phyloP scores from a whole-genome alignment of 1,140 invertebrate genomes.

The Andricus grossulariae region DNA sequence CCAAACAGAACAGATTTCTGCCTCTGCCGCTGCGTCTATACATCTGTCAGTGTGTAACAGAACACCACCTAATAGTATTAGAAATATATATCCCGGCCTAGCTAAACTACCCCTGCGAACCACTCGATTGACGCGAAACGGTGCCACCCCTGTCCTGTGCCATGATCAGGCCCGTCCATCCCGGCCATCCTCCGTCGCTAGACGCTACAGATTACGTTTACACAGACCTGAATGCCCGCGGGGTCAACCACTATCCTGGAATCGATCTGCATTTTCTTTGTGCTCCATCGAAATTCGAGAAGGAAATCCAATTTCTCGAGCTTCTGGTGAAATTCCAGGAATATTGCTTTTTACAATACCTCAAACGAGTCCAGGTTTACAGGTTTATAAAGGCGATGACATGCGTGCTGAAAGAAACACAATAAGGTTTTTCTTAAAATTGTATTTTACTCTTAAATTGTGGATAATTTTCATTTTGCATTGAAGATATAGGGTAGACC shows the following conservation, averaged over 20 bases:
- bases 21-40: constrained; percentile 50
- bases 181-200: constrained; percentile 5
- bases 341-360: too few relatives aligned
- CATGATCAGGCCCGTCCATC: neutral
- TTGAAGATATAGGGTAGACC: too few relatives aligned
- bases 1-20: constrained; percentile 59
- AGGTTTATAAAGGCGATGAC: too few relatives aligned
- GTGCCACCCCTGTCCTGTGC: constrained; percentile 40
- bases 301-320: constrained; percentile 16
- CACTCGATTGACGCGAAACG: constrained; percentile 63
- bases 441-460: too few relatives aligned
- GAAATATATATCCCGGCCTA: constrained; percentile 60
- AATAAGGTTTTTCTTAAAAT: too few relatives aligned
- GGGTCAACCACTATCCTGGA: neutral
- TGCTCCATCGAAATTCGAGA: neutral
- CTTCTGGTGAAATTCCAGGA: neutral
- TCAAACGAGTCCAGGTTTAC: too few relatives aligned
- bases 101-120: constrained; percentile 48
- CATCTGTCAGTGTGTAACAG: constrained; percentile 72
- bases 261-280: neutral
- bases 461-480: too few relatives aligned
- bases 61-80: constrained; percentile 74
- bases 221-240: constrained; percentile 4
- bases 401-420: too few relatives aligned
- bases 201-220: neutral